Evolutionary conservation across 2,888 invertebrate genomes (phyloP).

Genomic region (Laothoe populi): DNA sequence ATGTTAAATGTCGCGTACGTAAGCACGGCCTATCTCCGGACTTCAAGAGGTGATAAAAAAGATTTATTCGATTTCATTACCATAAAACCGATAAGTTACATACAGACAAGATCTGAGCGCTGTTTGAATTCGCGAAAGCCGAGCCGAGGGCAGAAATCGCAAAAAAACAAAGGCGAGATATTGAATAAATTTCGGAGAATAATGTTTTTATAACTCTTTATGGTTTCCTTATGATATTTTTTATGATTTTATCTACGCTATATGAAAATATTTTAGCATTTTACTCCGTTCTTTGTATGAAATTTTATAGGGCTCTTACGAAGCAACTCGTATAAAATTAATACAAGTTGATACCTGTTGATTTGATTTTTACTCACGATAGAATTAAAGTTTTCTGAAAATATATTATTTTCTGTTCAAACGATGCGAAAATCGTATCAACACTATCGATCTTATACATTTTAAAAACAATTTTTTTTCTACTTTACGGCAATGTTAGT

Average conservation of each 20-base stretch:
- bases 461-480: too few species aligned
- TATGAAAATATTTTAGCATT: conserved; percentile 3
- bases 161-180: conserved; percentile 20
- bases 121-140: conserved; percentile 19
- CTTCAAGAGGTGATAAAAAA: conserved; percentile 49
- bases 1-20: conserved; percentile 7
- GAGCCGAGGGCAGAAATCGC: conserved; percentile 8
- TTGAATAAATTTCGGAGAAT: conserved; percentile 23
- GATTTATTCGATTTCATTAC: conserved; percentile 64
- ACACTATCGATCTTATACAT: too few species aligned
- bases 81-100: conserved; percentile 59
- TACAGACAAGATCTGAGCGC: conserved; percentile 19
- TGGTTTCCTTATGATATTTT: conserved; percentile 13
- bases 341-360: conserved; percentile 13
- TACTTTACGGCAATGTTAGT: too few species aligned
- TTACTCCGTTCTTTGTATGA: background rate
- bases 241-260: conserved; percentile 13
- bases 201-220: conserved; percentile 21
- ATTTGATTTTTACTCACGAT: too few species aligned
- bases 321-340: conserved; percentile 2
- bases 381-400: too few species aligned
- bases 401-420: too few species aligned
- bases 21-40: conserved; percentile 15
- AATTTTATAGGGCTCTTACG: background rate
- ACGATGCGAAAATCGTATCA: too few species aligned